Evolutionary conservation across 1,140 invertebrate genomes (phyloP), one percentile per base, ranked within the genome.

Genomic region (Agraylea sexmaculata): DNA sequence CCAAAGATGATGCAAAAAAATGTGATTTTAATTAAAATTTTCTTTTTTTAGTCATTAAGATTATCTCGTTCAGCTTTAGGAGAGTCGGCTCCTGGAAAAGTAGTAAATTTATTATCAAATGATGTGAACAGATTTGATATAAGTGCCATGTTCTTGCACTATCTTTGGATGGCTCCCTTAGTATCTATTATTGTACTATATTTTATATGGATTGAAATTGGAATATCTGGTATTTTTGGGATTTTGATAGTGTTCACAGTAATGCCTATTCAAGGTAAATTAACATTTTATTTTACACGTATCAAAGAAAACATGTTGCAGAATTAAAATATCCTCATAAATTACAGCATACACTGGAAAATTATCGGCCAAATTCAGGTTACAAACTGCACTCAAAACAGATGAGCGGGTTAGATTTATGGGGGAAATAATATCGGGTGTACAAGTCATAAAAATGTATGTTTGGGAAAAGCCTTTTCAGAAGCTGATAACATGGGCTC

Each of bases 61-160:
- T 52, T 83, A 2, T 80, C 73, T 43, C 67, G 66, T 37, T 74
- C 70, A 0, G 77, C 85, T 0, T 49, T 90, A 16, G 76, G 75
- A 0, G 73, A 83, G 46, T 84, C 83, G 1, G 83, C 85, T 5
- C 74, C 79, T 2, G 87, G 87, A 1, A 86, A 90, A 63, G 77
- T 90, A 40, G 82, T 88, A 2, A 89, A 89, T 63, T 58, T 88
- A 3, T 67, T 89, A 29, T 83, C 83, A 2, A 88, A 87, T 53
- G 85, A 88, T 52, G 74, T 78, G 8, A 78, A 72, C 45, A 60
- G 76, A 40, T 77, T 78, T 45, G 76, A 78, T 58, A 53, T 73
- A 8, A 68, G 73, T 5, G 68, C 66, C 3, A 60, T 75, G 13
- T 68, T 75, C 43, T 56, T 77, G 15, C 71, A 77, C 56, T 63